Percentiles rank a stretch among this genome's conserved stretches.
phyloP scores from a whole-genome alignment of 1,140 invertebrate genomes.

The Aphelenchoides besseyi region DNA sequence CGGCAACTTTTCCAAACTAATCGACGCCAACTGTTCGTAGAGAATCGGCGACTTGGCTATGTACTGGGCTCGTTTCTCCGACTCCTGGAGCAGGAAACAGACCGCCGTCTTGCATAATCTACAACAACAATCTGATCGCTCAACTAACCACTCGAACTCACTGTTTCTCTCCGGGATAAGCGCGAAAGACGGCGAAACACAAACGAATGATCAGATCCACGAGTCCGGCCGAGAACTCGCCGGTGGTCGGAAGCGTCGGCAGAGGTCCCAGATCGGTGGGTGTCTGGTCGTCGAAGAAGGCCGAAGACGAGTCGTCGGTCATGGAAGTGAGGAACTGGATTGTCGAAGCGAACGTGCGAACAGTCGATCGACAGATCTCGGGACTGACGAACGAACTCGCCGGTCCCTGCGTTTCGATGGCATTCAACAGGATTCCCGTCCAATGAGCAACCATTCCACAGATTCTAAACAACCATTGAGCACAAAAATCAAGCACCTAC shows the following conservation, averaged over 20 bases:
- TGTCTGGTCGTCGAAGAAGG: slow-evolving; percentile 5
- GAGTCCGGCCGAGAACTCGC: background rate
- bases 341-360: background rate
- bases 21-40: slow-evolving; percentile 14
- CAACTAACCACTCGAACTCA: background rate
- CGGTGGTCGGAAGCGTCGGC: slow-evolving; percentile 6
- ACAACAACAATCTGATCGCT: background rate
- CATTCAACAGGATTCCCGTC: slow-evolving; percentile 3
- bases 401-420: slow-evolving; percentile 10
- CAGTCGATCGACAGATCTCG: slow-evolving; percentile 6
- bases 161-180: slow-evolving; percentile 10
- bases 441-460: slow-evolving; percentile 7
- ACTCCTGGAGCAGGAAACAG: slow-evolving; percentile 18
- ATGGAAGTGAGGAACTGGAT: slow-evolving; percentile 7
- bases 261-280: background rate
- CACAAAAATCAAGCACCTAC: background rate
- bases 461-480: background rate
- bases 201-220: slow-evolving; percentile 3
- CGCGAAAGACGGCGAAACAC: slow-evolving; percentile 2
- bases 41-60: slow-evolving; percentile 11
- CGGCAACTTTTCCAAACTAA: slow-evolving; percentile 13
- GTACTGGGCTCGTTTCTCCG: slow-evolving; percentile 15
- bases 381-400: slow-evolving; percentile 8
- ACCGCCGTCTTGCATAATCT: slow-evolving; percentile 17
- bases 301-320: background rate